These are phyloP conservation scores for Stegodyphus dumicola DNA, from an alignment of 1,140 invertebrate species.

Conservation along the genomic window DNA sequence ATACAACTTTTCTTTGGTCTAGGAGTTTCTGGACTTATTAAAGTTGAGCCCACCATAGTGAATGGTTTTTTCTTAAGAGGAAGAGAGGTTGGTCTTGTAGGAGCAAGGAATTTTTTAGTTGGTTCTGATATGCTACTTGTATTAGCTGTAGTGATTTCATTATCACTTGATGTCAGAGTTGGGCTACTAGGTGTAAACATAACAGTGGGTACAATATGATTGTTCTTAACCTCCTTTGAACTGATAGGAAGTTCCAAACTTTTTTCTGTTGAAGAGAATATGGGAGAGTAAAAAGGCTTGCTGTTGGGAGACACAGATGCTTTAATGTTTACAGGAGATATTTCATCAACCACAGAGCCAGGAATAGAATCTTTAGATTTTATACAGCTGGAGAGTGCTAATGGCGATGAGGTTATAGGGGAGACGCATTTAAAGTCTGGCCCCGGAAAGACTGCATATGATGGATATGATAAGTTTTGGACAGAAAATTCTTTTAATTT, in stretches of 20 bases:
- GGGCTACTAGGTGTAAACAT: slow-evolving; percentile 56
- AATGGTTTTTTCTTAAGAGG: slow-evolving; percentile 59
- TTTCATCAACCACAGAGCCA: slow-evolving; percentile 8
- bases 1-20: slow-evolving; percentile 87
- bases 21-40: slow-evolving; percentile 86
- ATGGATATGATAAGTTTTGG: slow-evolving; percentile 22
- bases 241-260: slow-evolving; percentile 7
- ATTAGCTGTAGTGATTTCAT: background rate
- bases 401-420: background rate
- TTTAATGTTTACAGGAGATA: background rate
- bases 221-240: background rate
- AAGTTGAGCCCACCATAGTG: slow-evolving; percentile 66
- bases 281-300: slow-evolving; percentile 45
- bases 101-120: slow-evolving; percentile 46
- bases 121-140: slow-evolving; percentile 33
- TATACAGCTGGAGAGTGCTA: background rate
- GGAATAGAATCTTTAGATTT: slow-evolving; percentile 2
- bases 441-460: slow-evolving; percentile 24
- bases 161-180: slow-evolving; percentile 1
- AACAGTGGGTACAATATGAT: slow-evolving; percentile 45
- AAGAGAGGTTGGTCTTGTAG: slow-evolving; percentile 57
- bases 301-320: background rate
- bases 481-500: slow-evolving; percentile 5
- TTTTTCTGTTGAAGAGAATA: slow-evolving; percentile 16
- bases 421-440: slow-evolving; percentile 7